phyloP scores from a whole-genome alignment of 1,140 invertebrate species.

The Ceratosolen fusciceps region DNA sequence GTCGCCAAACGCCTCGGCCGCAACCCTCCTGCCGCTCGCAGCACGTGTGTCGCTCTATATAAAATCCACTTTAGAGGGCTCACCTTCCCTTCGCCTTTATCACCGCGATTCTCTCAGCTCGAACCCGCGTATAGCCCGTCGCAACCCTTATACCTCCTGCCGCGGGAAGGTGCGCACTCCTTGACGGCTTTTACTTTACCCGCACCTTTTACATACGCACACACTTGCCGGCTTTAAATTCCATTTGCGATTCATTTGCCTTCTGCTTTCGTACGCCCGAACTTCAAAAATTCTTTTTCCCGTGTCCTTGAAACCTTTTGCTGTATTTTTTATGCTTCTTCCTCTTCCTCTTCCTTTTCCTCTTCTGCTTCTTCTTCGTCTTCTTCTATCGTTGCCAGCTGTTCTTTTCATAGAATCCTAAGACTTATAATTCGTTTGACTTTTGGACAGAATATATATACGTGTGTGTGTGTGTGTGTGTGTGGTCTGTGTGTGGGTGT shows the following conservation, averaged over 20 bases:
- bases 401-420: neutral
- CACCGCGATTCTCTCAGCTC: neutral
- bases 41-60: neutral
- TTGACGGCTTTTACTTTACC: slow-evolving; percentile 20
- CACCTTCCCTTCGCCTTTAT: neutral
- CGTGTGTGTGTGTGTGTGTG: too few relatives aligned
- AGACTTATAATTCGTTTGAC: neutral
- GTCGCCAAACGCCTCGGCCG: neutral
- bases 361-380: neutral
- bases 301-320: neutral
- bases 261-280: neutral
- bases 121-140: neutral
- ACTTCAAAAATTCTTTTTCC: slow-evolving; percentile 10
- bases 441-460: neutral
- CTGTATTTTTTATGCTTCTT: too few relatives aligned
- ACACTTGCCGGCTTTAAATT: slow-evolving; percentile 6
- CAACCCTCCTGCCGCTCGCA: neutral
- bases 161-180: neutral
- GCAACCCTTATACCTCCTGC: too few relatives aligned
- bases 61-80: slow-evolving; percentile 16
- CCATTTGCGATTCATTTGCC: slow-evolving; percentile 26
- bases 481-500: too few relatives aligned
- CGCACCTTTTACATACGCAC: neutral
- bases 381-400: neutral
- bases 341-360: neutral